Base-by-base conservation (phyloP, 2,113 vertebrate species). In the Mohoua ochrocephala region DNA sequence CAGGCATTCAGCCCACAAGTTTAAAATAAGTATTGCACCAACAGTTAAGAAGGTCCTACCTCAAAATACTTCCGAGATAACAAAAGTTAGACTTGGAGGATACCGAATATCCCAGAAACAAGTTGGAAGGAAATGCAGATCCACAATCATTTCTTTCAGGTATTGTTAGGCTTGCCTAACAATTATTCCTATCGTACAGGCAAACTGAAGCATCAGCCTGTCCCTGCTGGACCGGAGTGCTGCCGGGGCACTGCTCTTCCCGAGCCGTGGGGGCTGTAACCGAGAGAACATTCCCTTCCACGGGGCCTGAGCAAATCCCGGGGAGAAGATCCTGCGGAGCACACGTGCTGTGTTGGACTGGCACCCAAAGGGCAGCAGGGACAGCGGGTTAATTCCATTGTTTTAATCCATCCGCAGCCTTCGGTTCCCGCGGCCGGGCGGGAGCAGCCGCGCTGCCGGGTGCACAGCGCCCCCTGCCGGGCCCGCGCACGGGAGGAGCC, bases 361-460 rank as follows among this genome's bases (percentile, higher is more conserved):
- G 30, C 14, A 39, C 7, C 44, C 33, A 10, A 27, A 30, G 9
- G 49, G 45, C 47, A 63, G 71, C 42, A 20, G 23, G 42, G 30
- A 15, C 0, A 7, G 39, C 15, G 37, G 3, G 52, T 28, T 9
- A 7, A 28, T 45, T n/a, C 39, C 59, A 7, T 7, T 3, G 5
- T 3, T 53, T 14, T 4, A 4, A 10, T 20, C 8, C 42, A 11
- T 9, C 7, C 13, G n/a, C 50, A 19, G 16, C 20, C 28, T 21
- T 13, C 10, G 7, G 4, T 5, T 19, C 12, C 33, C n/a, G 67
- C 18, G 28, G 18, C 54, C 73, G 11, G 33, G 45, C 12, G 13
- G 65, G 24, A 69, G 45, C 45, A 2, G 64, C n/a, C 23, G 26
- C 20, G 31, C 63, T 64, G 30, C 37, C 28, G 22, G 28, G 13